Conservation (phyloP, 2,888 invertebrate species). For the Lasioglossum calceatum region DNA sequence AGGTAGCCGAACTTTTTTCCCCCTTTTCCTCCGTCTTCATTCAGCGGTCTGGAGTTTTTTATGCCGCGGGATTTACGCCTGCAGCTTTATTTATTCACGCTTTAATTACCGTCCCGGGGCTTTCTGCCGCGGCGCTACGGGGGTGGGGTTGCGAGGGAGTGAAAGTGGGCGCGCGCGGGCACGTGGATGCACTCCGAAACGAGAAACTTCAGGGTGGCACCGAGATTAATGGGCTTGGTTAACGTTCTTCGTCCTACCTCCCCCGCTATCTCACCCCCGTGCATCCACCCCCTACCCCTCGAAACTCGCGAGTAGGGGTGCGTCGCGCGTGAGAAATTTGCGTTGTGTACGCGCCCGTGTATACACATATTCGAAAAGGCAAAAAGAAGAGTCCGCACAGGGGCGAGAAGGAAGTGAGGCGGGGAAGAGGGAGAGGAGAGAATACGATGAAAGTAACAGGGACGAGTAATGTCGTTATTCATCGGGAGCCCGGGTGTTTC, state of each 20-base stretch:
- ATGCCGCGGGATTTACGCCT: constrained; percentile 78
- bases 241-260: constrained; percentile 60
- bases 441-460: constrained; percentile 53
- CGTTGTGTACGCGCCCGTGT: constrained; percentile 62
- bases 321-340: constrained; percentile 66
- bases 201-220: constrained; percentile 80
- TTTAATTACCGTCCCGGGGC: constrained; percentile 81
- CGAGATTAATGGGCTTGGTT: constrained; percentile 80
- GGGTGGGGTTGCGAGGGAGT: not conserved
- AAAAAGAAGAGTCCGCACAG: not conserved
- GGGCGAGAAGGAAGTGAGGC: not conserved
- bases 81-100: constrained; percentile 82
- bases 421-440: constrained; percentile 10
- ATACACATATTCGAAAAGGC: constrained; percentile 18
- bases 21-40: constrained; percentile 47
- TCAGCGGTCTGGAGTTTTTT: constrained; percentile 60
- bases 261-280: constrained; percentile 34
- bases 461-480: constrained; percentile 65
- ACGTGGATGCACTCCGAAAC: constrained; percentile 76
- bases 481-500: constrained; percentile 55
- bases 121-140: constrained; percentile 31
- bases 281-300: constrained; percentile 35
- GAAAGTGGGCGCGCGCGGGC: constrained; percentile 36
- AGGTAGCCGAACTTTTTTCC: not conserved
- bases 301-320: not conserved